Base-by-base conservation (phyloP, 2,113 vertebrate species). In the Sander vitreus region DNA sequence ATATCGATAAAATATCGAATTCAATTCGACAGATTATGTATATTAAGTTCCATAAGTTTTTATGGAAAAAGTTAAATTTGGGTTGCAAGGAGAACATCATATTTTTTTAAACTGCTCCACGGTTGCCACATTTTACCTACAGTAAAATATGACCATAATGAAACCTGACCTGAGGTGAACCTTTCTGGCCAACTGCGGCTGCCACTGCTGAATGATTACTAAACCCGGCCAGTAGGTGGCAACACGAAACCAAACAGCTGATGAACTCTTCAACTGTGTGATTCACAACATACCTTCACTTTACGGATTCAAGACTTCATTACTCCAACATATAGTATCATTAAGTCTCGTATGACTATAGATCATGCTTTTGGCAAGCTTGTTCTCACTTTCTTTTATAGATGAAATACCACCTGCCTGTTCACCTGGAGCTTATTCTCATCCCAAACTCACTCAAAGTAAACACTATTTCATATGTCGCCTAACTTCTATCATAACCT, bases 221-320 rank as follows among this genome's bases (percentile, higher is more conserved):
- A 9, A 27, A 5, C 18, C 6, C 15, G 9, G 1, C 63, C 87
- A 80, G 58, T 64, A 89, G 87, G 36, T 79, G 87, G 83, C 71
- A 25, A 55, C 58, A 76, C 0, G 0, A 45, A 55, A 16, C 62
- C 50, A 25, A 7, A 6, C 27, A 62, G n/a, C 58, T 23, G 48
- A 66, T 76, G 16, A 50, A 33, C 30, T 19, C 2, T 10, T 4
- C 43, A 39, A 23, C 43, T 4, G 5, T 8, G 12, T 2, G 64
- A 59, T 36, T 33, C 27, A 15, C 30, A 11, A 39, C 36, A 39
- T 39, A 9, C 36, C 33, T 53, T 27, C 30, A 45, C n/a, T 10
- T 13, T 4, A 27, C 2, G 3, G 25, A 9, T 47, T 57, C 51
- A 57, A 6, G 3, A 21, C 18, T 7, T 30, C 39, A 16, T 21